These are phyloP conservation scores for Dinothrombium tinctorium DNA, from an alignment of 1,140 invertebrate species.

Conservation along the genomic window DNA sequence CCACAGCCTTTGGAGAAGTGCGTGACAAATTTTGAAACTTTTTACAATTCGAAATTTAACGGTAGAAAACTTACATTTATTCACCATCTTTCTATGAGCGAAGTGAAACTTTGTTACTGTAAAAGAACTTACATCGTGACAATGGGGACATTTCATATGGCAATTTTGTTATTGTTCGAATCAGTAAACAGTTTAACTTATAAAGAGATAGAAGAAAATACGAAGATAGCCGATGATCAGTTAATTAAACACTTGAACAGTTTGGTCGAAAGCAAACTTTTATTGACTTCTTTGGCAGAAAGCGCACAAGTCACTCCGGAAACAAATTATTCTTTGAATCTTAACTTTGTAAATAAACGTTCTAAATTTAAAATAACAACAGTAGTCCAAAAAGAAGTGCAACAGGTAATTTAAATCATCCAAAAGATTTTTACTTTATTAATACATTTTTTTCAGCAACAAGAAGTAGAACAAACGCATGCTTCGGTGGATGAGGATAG, in stretches of 20 bases:
- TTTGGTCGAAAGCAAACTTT: slow-evolving; percentile 55
- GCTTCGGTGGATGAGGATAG: slow-evolving; percentile 82
- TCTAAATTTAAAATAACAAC: slow-evolving; percentile 75
- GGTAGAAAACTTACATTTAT: slow-evolving; percentile 94
- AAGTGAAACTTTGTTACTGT: slow-evolving; percentile 47
- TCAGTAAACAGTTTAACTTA: slow-evolving; percentile 40
- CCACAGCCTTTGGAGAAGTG: slow-evolving; percentile 73
- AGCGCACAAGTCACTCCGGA: too few relatives aligned
- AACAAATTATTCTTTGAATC: slow-evolving; percentile 42
- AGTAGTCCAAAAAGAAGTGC: slow-evolving; percentile 55
- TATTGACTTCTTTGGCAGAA: too few relatives aligned
- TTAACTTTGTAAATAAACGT: slow-evolving; percentile 66
- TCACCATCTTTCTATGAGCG: slow-evolving; percentile 60
- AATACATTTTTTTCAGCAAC: slow-evolving; percentile 8
- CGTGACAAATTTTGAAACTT: slow-evolving; percentile 74
- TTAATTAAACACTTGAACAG: slow-evolving; percentile 53
- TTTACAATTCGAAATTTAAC: slow-evolving; percentile 75
- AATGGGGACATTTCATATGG: slow-evolving; percentile 88
- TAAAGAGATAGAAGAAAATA: slow-evolving; percentile 39
- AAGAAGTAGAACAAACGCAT: slow-evolving; percentile 53
- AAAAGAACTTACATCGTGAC: slow-evolving; percentile 50
- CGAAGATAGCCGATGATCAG: slow-evolving; percentile 52
- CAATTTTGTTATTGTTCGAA: slow-evolving; percentile 68
- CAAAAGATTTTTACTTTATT: slow-evolving; percentile 3
- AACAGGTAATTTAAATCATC: slow-evolving; percentile 27